Evolutionary conservation across 1,140 invertebrate species (phyloP).

Genomic region (Drosophila sulfurigaster): DNA sequence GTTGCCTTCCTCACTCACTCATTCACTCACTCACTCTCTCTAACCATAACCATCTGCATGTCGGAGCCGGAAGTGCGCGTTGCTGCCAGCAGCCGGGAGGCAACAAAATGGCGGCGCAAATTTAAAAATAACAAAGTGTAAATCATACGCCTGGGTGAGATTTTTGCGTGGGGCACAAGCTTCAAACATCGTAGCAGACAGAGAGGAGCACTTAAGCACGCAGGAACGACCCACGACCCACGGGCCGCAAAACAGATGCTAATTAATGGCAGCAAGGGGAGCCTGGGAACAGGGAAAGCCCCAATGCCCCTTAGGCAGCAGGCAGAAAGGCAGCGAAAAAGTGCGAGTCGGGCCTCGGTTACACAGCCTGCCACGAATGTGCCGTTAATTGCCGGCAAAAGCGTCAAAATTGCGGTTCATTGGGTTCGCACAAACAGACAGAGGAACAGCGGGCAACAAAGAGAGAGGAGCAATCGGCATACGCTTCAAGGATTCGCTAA

Average conservation of each 20-base stretch:
- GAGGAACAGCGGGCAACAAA: background rate
- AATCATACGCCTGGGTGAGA: conserved; percentile 73
- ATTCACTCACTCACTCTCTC: too few relatives aligned
- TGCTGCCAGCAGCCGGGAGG: conserved; percentile 26
- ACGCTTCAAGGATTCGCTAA: conserved; percentile 47
- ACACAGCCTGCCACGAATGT: conserved; percentile 56
- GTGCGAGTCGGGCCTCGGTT: conserved; percentile 30
- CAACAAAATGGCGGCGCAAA: conserved; percentile 69
- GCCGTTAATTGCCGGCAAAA: conserved; percentile 78
- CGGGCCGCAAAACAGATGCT: conserved; percentile 71
- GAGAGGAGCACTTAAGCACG: conserved; percentile 62
- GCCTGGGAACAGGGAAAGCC: conserved; percentile 19
- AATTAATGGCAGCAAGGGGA: conserved; percentile 69
- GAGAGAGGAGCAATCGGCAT: background rate
- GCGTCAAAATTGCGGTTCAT: conserved; percentile 77
- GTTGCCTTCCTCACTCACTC: background rate
- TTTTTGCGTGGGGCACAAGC: conserved; percentile 39
- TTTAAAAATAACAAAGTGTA: conserved; percentile 83
- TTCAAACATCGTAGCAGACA: background rate
- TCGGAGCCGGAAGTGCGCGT: conserved; percentile 52
- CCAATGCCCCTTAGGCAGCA: conserved; percentile 3
- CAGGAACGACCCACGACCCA: conserved; percentile 31
- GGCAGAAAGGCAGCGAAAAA: conserved; percentile 41
- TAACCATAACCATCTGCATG: background rate
- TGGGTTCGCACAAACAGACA: conserved; percentile 50